These are phyloP conservation scores for Champsocephalus gunnari DNA, from an alignment of 2,797 vertebrate species.

Conservation along the genomic window DNA sequence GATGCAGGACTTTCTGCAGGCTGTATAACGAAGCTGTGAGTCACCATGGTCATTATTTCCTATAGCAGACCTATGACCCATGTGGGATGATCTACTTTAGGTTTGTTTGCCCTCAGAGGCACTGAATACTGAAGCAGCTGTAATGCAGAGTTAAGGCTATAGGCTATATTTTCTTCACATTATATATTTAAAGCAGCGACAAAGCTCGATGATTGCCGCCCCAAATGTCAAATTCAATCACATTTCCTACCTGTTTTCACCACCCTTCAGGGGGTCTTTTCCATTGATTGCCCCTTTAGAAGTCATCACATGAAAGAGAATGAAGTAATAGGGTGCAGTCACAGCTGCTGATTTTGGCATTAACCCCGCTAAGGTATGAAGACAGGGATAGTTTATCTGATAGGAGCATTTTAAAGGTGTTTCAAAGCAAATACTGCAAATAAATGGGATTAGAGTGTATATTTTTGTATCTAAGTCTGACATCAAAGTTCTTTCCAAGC, in stretches of 20 bases:
- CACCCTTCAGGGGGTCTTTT: slow-evolving; percentile 12
- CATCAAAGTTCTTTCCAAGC: slow-evolving; percentile 59
- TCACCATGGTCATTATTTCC: slow-evolving; percentile 25
- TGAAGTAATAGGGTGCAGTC: neutral
- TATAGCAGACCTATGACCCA: slow-evolving; percentile 35
- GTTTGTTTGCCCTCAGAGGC: slow-evolving; percentile 1
- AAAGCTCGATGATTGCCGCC: slow-evolving; percentile 2
- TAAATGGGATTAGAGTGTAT: too few relatives aligned
- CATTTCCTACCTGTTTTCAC: slow-evolving; percentile 16
- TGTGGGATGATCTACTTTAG: slow-evolving; percentile 45
- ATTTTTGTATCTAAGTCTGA: slow-evolving; percentile 37
- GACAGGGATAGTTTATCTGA: slow-evolving; percentile 1
- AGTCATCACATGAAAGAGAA: slow-evolving; percentile 20
- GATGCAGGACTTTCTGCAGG: slow-evolving; percentile 5
- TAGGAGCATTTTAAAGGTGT: neutral
- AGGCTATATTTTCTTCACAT: neutral
- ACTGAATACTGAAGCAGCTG: neutral
- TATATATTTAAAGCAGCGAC: slow-evolving; percentile 9
- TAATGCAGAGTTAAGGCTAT: neutral
- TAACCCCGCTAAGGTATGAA: slow-evolving; percentile 7
- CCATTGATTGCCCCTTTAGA: slow-evolving; percentile 16
- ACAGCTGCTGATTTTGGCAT: slow-evolving; percentile 25
- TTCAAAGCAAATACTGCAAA: neutral
- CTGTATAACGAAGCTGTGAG: slow-evolving; percentile 18
- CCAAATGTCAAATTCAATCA: slow-evolving; percentile 31